Evolutionary conservation across 2,888 invertebrate genomes (phyloP).

Genomic region (Aquatica leii): DNA sequence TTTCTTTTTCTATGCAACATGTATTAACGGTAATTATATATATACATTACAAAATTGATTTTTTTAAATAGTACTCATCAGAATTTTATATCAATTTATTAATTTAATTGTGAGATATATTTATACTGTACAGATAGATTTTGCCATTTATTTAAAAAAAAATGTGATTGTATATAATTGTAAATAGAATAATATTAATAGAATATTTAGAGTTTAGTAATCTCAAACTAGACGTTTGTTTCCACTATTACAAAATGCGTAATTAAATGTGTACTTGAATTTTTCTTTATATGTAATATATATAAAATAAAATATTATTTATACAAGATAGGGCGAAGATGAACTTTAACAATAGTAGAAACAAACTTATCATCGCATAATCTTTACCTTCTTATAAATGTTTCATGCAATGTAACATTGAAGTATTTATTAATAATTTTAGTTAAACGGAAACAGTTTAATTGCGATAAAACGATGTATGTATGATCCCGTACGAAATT

Average conservation of each 20-base stretch:
- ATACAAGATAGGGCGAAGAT: neutral
- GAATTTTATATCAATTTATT: conserved; percentile 41
- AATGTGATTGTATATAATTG: conserved; percentile 27
- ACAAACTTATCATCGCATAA: conserved; percentile 12
- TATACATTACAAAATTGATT: conserved; percentile 26
- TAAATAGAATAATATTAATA: conserved; percentile 20
- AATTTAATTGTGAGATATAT: conserved; percentile 42
- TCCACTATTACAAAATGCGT: conserved; percentile 1
- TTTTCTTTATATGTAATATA: neutral
- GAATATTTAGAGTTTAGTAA: conserved; percentile 20
- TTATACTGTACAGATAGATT: conserved; percentile 44
- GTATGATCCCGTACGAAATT: neutral
- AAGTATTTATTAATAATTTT: conserved; percentile 34
- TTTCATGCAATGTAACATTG: conserved; percentile 32
- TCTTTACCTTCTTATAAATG: conserved; percentile 30
- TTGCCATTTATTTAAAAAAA: conserved; percentile 31
- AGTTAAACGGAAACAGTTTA: conserved; percentile 9
- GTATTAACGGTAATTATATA: conserved; percentile 29
- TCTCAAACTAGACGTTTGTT: conserved; percentile 21
- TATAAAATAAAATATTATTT: neutral
- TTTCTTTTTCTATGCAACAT: conserved; percentile 22
- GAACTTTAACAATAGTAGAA: neutral
- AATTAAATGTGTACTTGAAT: neutral
- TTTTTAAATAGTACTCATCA: conserved; percentile 27
- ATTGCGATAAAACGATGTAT: conserved; percentile 7